Conservation (phyloP, 2,797 vertebrate species). For the Allobates femoralis region DNA sequence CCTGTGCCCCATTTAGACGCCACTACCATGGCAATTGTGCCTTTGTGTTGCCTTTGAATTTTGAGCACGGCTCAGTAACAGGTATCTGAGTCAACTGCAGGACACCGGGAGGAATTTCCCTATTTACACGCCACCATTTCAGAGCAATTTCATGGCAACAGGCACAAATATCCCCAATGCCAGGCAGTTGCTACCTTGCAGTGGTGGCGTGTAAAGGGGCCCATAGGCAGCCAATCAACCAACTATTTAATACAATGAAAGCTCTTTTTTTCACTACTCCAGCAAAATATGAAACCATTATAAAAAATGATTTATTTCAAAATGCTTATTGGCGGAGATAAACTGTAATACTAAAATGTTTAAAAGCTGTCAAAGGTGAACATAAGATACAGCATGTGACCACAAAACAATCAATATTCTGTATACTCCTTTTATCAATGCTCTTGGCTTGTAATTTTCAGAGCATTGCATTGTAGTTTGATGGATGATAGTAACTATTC, state of each 20-base stretch:
- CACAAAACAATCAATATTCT: neutral
- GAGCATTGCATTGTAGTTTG: constrained; percentile 12
- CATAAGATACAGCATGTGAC: neutral
- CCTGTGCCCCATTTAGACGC: too few species aligned
- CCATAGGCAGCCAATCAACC: too few species aligned
- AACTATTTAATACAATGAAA: neutral
- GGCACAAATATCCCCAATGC: too few species aligned
- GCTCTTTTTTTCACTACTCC: neutral
- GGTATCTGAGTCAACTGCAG: too few species aligned
- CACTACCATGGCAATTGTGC: too few species aligned
- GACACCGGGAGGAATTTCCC: too few species aligned
- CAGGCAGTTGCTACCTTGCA: too few species aligned
- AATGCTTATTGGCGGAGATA: neutral
- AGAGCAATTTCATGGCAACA: too few species aligned
- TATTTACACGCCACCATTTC: too few species aligned
- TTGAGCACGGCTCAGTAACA: too few species aligned
- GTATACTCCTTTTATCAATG: neutral
- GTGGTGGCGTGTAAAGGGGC: too few species aligned
- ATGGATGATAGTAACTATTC: constrained; percentile 21
- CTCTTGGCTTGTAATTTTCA: neutral
- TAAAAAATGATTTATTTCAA: neutral
- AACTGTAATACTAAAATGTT: neutral
- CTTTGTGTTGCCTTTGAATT: too few species aligned
- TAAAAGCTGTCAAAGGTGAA: neutral
- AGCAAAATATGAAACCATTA: neutral